phyloP scores from a whole-genome alignment of 2,113 vertebrate genomes.

The Thalassarche chlororhynchos region DNA sequence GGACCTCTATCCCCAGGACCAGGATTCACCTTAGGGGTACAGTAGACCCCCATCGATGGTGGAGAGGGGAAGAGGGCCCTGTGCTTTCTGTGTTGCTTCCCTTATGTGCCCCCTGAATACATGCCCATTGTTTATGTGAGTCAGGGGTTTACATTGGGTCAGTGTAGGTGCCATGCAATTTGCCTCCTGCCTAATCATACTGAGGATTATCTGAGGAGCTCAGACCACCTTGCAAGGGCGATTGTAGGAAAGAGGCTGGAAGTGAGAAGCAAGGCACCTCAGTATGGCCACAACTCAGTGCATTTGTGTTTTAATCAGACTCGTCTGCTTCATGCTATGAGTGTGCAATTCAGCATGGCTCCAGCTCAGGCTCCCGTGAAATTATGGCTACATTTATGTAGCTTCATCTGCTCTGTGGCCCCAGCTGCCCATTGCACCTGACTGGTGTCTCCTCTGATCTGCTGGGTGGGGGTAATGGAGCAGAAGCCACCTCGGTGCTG shows the following conservation, averaged over 20 bases:
- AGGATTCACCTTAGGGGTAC: not conserved
- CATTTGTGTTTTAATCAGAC: not conserved
- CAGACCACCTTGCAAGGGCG: fast-evolving
- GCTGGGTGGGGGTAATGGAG: not conserved
- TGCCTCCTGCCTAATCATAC: not conserved
- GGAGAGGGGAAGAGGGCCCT: not conserved
- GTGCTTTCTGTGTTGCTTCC: not conserved
- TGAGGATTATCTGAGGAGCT: not conserved
- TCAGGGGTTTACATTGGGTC: not conserved
- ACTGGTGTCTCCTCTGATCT: not conserved
- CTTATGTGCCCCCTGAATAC: not conserved
- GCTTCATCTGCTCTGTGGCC: not conserved
- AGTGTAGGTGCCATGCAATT: not conserved
- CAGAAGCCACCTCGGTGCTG: not conserved
- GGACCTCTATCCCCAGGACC: not conserved
- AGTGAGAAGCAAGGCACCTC: not conserved
- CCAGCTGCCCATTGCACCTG: fast-evolving
- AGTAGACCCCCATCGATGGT: not conserved
- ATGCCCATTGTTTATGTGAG: not conserved
- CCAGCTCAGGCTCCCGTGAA: not conserved
- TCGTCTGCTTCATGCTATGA: not conserved
- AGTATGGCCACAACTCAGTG: not conserved
- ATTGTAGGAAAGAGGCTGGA: not conserved
- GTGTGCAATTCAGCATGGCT: not conserved
- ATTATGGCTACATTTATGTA: not conserved